Evolutionary conservation across 2,888 invertebrate species (phyloP).

Genomic region (Drosophila koepferae): DNA sequence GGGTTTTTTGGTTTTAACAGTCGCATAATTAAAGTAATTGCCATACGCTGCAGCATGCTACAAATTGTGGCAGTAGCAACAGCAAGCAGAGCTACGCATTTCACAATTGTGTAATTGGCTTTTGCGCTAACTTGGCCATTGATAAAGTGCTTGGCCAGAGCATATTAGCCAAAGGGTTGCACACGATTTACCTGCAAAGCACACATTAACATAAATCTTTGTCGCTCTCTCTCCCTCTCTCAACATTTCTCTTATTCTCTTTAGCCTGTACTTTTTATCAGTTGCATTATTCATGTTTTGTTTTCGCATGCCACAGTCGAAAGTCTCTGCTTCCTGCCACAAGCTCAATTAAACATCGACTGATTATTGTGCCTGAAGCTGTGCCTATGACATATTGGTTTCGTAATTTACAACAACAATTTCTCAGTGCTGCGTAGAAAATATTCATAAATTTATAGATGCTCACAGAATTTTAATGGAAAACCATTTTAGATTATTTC

Average conservation of each 20-base stretch:
- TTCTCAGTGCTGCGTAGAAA: not conserved
- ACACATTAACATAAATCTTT: constrained; percentile 28
- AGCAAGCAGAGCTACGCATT: constrained; percentile 56
- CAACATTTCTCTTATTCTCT: not conserved
- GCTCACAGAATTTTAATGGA: not conserved
- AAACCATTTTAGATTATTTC: too few species aligned
- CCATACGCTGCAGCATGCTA: constrained; percentile 65
- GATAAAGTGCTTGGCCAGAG: constrained; percentile 34
- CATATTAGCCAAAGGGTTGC: constrained; percentile 10
- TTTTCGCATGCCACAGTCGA: not conserved
- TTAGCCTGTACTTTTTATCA: constrained; percentile 37
- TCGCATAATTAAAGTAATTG: constrained; percentile 79
- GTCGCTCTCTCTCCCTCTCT: not conserved
- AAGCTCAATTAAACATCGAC: constrained; percentile 18
- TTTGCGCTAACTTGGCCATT: constrained; percentile 38
- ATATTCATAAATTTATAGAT: too few species aligned
- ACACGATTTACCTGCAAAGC: constrained; percentile 1
- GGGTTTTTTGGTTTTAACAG: constrained; percentile 59
- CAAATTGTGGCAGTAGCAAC: constrained; percentile 64
- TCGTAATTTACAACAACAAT: constrained; percentile 5
- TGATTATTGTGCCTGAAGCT: constrained; percentile 7
- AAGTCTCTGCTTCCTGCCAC: not conserved
- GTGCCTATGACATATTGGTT: constrained; percentile 17
- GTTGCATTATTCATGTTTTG: constrained; percentile 16
- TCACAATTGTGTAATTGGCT: constrained; percentile 75